These are phyloP conservation scores for Phaonia tiefii DNA, from an alignment of 2,888 invertebrate species.

Conservation along the genomic window DNA sequence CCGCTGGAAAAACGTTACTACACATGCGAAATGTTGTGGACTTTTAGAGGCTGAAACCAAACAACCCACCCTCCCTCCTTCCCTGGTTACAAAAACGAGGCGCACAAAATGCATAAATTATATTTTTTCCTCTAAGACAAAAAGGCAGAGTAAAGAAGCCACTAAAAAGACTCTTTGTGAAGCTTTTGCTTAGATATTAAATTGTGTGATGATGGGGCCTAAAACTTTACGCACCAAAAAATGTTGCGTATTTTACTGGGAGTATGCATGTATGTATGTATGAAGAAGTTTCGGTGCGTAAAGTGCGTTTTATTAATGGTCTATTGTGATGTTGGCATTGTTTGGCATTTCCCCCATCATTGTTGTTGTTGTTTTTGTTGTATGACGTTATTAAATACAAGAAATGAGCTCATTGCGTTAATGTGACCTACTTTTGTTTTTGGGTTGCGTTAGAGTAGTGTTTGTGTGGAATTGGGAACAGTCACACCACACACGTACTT, in stretches of 20 bases:
- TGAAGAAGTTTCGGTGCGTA: too few relatives aligned
- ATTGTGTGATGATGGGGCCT: too few relatives aligned
- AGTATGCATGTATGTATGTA: too few relatives aligned
- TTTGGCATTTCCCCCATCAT: constrained; percentile 34
- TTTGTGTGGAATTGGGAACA: constrained; percentile 51
- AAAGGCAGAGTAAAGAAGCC: constrained; percentile 3
- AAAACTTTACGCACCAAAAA: constrained; percentile 25
- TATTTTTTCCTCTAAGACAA: constrained; percentile 4
- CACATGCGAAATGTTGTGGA: neutral
- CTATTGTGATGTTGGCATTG: constrained; percentile 3
- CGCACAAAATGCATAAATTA: constrained; percentile 21
- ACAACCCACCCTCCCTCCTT: constrained; percentile 15
- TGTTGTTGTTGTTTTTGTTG: constrained; percentile 17
- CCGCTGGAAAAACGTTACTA: too few relatives aligned
- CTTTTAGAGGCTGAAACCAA: neutral
- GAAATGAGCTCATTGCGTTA: constrained; percentile 67
- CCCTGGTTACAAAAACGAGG: neutral
- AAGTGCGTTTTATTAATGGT: constrained; percentile 47
- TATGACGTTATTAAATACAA: constrained; percentile 56
- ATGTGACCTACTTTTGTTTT: constrained; percentile 58
- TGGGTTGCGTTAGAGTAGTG: constrained; percentile 26
- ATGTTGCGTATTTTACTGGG: constrained; percentile 47
- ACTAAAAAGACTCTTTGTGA: too few relatives aligned
- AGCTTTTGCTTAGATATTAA: too few relatives aligned
- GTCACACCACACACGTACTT: neutral